Conservation (phyloP, 2,888 invertebrate genomes). For the Poecilobothrus nobilitatus region DNA sequence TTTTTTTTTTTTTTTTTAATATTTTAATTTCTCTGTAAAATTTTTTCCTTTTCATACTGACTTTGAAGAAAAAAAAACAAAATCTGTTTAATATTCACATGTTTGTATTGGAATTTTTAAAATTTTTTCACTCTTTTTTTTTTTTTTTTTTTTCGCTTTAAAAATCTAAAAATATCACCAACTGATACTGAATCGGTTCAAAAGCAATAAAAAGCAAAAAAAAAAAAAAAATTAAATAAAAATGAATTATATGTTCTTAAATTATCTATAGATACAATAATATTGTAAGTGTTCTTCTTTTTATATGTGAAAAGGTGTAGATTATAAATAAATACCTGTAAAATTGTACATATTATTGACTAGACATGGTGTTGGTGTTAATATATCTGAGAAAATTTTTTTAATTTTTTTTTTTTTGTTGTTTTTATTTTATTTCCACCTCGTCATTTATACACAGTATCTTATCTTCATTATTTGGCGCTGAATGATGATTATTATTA, state of each 20-base stretch:
- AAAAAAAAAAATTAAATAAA: too few relatives aligned
- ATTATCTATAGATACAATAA: neutral
- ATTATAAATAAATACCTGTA: too few relatives aligned
- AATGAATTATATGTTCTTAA: neutral
- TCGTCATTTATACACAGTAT: neutral
- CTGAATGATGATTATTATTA: too few relatives aligned
- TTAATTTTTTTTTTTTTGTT: too few relatives aligned
- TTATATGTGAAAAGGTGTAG: too few relatives aligned
- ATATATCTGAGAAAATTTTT: neutral
- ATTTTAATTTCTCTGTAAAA: too few relatives aligned
- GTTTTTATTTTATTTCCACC: neutral
- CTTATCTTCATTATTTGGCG: neutral
- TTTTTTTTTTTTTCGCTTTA: neutral
- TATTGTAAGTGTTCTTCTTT: too few relatives aligned
- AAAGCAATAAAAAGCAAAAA: neutral
- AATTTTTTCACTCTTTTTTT: too few relatives aligned
- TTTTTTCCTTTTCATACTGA: too few relatives aligned
- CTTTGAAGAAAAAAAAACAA: too few relatives aligned
- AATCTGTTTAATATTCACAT: neutral
- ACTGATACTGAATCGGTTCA: neutral
- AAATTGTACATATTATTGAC: neutral
- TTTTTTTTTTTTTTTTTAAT: too few relatives aligned
- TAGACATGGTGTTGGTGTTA: conserved; percentile 4
- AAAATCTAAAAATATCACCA: neutral
- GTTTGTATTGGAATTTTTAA: neutral